These are phyloP conservation scores for Nanger granti DNA, from an alignment of 2,113 vertebrate genomes.

Conservation along the genomic window DNA sequence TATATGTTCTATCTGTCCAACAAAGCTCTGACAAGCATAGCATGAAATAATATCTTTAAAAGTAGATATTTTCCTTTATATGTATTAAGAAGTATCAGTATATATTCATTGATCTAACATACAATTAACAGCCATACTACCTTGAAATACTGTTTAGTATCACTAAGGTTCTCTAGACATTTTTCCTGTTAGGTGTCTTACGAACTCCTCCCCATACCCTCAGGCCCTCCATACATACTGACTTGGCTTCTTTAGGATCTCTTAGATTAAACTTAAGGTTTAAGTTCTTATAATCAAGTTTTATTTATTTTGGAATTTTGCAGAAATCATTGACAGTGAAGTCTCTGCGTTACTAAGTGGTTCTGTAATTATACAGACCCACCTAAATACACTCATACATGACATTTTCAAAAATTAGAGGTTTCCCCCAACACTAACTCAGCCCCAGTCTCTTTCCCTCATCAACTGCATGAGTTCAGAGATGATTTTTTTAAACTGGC, in stretches of 20 bases:
- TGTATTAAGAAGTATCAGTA: neutral
- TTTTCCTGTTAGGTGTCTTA: neutral
- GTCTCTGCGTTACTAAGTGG: neutral
- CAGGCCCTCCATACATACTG: no score
- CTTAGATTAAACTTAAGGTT: neutral
- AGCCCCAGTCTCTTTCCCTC: neutral
- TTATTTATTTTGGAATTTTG: neutral
- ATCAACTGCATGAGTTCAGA: neutral
- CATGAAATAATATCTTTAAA: neutral
- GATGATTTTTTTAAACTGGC: neutral
- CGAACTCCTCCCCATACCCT: rapidly evolving
- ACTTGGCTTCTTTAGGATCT: neutral
- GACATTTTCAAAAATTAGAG: neutral
- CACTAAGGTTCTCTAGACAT: neutral
- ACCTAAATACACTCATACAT: neutral
- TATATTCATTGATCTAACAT: neutral
- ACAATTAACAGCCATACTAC: neutral
- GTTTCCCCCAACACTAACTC: rapidly evolving
- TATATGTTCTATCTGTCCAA: neutral
- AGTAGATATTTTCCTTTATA: neutral
- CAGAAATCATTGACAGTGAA: neutral
- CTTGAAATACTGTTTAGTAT: neutral
- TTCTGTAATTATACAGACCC: neutral
- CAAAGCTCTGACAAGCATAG: neutral
- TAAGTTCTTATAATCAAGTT: neutral